Evolutionary conservation across 2,888 invertebrate genomes (phyloP).

Genomic region (Drosophila neoperkinsi): DNA sequence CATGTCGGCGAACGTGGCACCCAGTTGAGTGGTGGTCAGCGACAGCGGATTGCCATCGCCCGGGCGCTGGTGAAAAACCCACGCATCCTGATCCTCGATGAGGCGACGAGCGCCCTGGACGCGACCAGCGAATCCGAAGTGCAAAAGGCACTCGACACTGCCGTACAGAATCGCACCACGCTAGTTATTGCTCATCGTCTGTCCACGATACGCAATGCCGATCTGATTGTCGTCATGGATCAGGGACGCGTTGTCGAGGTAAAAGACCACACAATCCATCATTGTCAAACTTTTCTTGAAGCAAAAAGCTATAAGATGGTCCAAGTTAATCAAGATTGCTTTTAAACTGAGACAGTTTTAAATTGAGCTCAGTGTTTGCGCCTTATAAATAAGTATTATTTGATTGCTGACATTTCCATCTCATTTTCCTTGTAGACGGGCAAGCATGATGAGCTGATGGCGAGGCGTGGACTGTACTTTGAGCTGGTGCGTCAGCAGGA

Average conservation of each 20-base stretch:
- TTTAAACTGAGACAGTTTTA: not conserved
- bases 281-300: not conserved
- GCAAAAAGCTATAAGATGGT: not conserved
- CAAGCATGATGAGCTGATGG: conserved; percentile 91
- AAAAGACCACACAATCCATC: conserved; percentile 29
- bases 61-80: conserved; percentile 96
- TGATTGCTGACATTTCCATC: not conserved
- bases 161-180: conserved; percentile 93
- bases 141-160: conserved; percentile 94
- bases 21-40: conserved; percentile 97
- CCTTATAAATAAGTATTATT: not conserved
- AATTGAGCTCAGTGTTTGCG: not conserved
- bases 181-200: conserved; percentile 97
- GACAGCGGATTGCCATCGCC: conserved; percentile 97
- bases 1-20: conserved; percentile 95
- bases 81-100: conserved; percentile 94
- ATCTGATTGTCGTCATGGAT: conserved; percentile 95
- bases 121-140: conserved; percentile 96
- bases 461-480: conserved; percentile 93
- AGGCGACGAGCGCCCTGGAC: conserved; percentile 98
- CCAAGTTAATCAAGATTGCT: not conserved
- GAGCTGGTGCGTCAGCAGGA: conserved; percentile 92
- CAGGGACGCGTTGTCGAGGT: conserved; percentile 94
- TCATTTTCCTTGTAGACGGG: conserved; percentile 88
- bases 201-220: conserved; percentile 96